Base-by-base conservation (phyloP, 2,113 vertebrate genomes). In the Hipposideros armiger region DNA sequence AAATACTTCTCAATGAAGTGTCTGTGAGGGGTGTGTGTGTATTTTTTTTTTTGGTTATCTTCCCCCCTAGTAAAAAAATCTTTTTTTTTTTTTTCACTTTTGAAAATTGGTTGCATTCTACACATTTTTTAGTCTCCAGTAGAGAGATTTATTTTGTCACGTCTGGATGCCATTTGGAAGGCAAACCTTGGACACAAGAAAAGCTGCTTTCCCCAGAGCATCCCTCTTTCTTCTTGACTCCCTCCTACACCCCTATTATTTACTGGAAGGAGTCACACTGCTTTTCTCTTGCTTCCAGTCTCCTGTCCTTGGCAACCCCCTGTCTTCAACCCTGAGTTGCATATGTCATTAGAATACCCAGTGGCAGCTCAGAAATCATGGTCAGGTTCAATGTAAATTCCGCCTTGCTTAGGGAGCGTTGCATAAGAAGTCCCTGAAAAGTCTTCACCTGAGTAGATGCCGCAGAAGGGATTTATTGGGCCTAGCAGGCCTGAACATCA, bases 291-390 rank as follows among this genome's bases (percentile, higher is more conserved):
- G 73, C 52, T 81, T 93, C 82, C 89, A 60, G 83, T 52, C 74
- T 91, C 69, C 45, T 94, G 93, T 96, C 95, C 96, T 97, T 98
- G 96, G 91, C 86, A 89, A 82, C 58, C 86, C 81, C 95, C 96
- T 93, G 96, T 96, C 97, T 96, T 87, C 91, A 82, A 89, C 88
- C 95, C 74, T 4, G 56, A 95, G 95, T 91, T 96, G 78, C 0
- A 1, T 94, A 72, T 96, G 95, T 95, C 95, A 94, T 97, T 89
- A 93, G 94, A 96, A 89, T 95, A 91, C 91, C 91, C 45, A n/a
- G 91, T 89, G 95, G 95, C 96, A 96, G 96, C 96, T 97, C 96
- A 87, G 97, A 96, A 98, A 97, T 97, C 97, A 97, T 70, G 96
- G 62, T 77, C 90, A 86, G 88, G 86, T 96, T 97, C 95, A 89